Conservation (phyloP, 2,888 invertebrate species). For the Pristionchus fissidentatus region DNA sequence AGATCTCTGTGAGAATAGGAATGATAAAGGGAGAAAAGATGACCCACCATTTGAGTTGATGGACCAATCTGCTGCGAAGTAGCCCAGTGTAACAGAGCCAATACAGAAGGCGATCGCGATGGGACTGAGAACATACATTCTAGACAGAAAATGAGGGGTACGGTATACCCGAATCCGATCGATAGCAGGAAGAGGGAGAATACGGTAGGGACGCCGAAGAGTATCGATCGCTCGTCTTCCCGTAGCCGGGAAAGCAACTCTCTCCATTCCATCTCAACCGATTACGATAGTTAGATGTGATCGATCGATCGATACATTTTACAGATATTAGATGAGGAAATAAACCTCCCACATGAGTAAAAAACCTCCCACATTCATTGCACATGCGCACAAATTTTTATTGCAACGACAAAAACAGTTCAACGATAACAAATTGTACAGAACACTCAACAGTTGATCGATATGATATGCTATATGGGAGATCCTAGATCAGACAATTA, state of each 20-base stretch:
- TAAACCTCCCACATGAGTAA: not conserved
- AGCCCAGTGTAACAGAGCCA: constrained; percentile 14
- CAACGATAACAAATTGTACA: constrained; percentile 32
- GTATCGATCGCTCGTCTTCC: constrained; percentile 36
- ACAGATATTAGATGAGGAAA: not conserved
- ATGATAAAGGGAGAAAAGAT: not conserved
- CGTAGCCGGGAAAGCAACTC: constrained; percentile 19
- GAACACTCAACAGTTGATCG: not conserved
- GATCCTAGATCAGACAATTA: not conserved
- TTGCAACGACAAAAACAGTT: not conserved
- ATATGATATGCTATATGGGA: not conserved
- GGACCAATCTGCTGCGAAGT: constrained; percentile 22
- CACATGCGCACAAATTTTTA: not conserved
- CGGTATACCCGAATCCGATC: constrained; percentile 42
- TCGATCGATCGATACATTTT: not conserved
- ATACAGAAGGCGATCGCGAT: constrained; percentile 27
- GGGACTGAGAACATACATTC: not conserved
- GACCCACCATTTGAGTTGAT: constrained; percentile 3
- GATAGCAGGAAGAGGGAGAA: constrained; percentile 28
- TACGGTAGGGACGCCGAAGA: constrained; percentile 24
- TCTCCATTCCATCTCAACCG: constrained; percentile 25
- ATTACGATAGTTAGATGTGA: not conserved
- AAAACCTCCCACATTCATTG: no score
- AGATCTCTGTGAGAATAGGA: not conserved
- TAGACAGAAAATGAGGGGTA: not conserved